These are phyloP conservation scores for Falcaria lacertinaria DNA, from an alignment of 2,888 invertebrate species.

Conservation along the genomic window DNA sequence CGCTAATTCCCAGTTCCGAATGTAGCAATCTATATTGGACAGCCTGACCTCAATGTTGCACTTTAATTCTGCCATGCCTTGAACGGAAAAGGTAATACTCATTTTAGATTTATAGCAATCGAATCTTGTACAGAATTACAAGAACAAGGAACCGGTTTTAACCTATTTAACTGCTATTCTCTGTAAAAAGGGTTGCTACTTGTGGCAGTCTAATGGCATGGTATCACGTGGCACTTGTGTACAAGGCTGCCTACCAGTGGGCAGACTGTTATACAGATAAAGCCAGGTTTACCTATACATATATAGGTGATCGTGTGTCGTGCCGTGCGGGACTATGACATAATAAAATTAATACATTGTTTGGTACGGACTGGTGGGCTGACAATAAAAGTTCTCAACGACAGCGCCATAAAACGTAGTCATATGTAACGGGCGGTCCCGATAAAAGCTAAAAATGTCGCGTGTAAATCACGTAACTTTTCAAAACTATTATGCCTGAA, in stretches of 20 bases:
- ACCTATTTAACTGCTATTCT: too few species aligned
- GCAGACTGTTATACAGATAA: too few species aligned
- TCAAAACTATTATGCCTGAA: slow-evolving; percentile 78
- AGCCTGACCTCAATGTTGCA: slow-evolving; percentile 30
- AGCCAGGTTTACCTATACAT: too few species aligned
- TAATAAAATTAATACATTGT: slow-evolving; percentile 42
- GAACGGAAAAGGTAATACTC: too few species aligned
- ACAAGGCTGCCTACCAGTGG: too few species aligned
- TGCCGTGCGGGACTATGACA: slow-evolving; percentile 23
- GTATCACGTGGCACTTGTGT: too few species aligned
- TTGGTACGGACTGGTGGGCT: slow-evolving; percentile 51
- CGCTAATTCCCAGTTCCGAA: slow-evolving; percentile 23
- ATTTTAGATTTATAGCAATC: too few species aligned
- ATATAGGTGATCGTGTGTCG: slow-evolving; percentile 28
- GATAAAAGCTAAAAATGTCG: slow-evolving; percentile 72
- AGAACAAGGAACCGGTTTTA: too few species aligned
- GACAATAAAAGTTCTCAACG: slow-evolving; percentile 61
- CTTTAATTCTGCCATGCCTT: too few species aligned
- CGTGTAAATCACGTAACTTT: slow-evolving; percentile 77
- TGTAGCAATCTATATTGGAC: slow-evolving; percentile 29
- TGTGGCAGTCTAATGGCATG: too few species aligned
- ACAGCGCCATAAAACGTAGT: slow-evolving; percentile 62
- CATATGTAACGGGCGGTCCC: slow-evolving; percentile 55
- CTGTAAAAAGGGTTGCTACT: too few species aligned
- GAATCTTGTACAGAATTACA: too few species aligned